These are phyloP conservation scores for Corticium candelabrum DNA, from an alignment of 37 sponge, comb jelly and placozoan genomes.

Conservation along the genomic window DNA sequence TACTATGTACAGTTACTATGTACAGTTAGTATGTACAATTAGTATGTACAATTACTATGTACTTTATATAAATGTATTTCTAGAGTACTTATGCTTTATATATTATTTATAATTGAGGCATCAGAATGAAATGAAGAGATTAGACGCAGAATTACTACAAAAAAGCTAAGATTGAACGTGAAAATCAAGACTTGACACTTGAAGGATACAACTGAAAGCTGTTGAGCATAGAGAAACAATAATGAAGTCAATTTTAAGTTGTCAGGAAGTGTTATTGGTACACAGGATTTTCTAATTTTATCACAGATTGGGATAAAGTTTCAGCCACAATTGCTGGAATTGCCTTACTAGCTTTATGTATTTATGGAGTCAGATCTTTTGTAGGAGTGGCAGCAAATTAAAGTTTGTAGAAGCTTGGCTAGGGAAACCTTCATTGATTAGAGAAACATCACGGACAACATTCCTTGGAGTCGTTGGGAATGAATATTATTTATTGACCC, in stretches of 20 bases:
- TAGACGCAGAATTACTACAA: constrained; percentile 68
- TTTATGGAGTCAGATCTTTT: constrained; percentile 66
- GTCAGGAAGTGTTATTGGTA: constrained; percentile 56
- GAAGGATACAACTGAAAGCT: constrained; percentile 79
- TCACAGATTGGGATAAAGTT: constrained; percentile 85
- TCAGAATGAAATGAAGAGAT: constrained; percentile 82
- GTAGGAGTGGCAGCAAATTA: constrained; percentile 45
- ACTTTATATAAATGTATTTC: too few species aligned
- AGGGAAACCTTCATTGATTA: constrained; percentile 86
- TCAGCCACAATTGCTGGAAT: constrained; percentile 72
- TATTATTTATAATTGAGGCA: constrained; percentile 82
- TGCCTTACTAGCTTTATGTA: constrained; percentile 67
- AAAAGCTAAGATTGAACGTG: constrained; percentile 77
- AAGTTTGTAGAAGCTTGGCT: constrained; percentile 69
- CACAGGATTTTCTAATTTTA: constrained; percentile 52
- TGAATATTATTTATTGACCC: too few species aligned
- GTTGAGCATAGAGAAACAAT: constrained; percentile 74
- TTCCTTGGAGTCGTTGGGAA: constrained; percentile 32
- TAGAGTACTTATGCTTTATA: too few species aligned
- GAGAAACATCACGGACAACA: constrained; percentile 79
- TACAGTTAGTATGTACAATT: too few species aligned
- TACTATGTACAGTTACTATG: too few species aligned
- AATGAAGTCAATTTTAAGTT: constrained; percentile 77
- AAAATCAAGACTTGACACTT: constrained; percentile 82
- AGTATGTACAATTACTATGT: too few species aligned